Conservation (phyloP, 2,113 vertebrate genomes). For the Varanus salvator region DNA sequence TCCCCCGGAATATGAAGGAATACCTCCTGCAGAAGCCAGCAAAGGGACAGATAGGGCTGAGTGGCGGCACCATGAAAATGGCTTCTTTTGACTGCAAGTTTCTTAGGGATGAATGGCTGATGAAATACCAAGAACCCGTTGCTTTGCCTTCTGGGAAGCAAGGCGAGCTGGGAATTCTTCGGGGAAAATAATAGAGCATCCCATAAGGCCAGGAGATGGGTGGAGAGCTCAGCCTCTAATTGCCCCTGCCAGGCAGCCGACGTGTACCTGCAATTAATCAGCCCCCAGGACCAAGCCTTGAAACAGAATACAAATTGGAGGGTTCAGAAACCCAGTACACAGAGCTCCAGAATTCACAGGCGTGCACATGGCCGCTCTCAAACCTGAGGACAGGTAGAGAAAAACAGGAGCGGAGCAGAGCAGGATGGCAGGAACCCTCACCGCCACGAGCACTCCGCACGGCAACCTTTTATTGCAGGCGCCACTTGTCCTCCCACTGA, state of each 20-base stretch:
- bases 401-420: too few relatives aligned
- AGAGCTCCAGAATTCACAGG: not conserved
- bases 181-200: not conserved
- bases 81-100: not conserved
- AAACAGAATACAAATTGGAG: not conserved
- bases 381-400: not conserved
- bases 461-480: too few relatives aligned
- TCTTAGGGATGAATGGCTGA: slow-evolving; percentile 7
- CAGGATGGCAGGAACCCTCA: too few relatives aligned
- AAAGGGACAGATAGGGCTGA: not conserved
- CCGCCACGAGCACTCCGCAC: too few relatives aligned
- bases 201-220: not conserved
- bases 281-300: not conserved
- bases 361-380: not conserved
- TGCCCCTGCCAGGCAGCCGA: not conserved
- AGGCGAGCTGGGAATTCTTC: not conserved
- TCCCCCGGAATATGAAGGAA: not conserved
- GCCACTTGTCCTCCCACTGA: too few relatives aligned
- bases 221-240: not conserved
- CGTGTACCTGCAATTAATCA: not conserved
- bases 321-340: not conserved
- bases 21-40: not conserved
- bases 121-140: slow-evolving; percentile 10
- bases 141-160: not conserved
- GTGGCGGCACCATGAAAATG: not conserved